Evolutionary conservation across 2,888 invertebrate genomes (phyloP).

Genomic region (Poecilus cupreus): DNA sequence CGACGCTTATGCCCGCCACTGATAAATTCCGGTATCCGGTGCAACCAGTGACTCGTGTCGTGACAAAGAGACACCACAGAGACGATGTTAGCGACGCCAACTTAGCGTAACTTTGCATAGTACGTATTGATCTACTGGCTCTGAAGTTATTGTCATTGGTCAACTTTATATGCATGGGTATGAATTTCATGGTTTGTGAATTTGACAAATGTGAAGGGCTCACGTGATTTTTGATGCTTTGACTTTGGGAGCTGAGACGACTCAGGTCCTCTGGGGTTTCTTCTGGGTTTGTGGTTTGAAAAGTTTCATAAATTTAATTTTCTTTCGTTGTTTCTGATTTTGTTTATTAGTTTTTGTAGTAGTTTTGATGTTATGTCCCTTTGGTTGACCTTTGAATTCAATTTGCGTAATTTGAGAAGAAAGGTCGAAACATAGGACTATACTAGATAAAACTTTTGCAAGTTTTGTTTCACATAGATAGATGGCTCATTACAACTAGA

Average conservation of each 20-base stretch:
- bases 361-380: no score
- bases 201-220: neutral
- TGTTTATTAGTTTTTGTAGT: no score
- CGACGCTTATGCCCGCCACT: neutral
- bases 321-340: no score
- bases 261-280: neutral
- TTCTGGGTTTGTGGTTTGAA: neutral
- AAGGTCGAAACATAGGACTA: no score
- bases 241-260: neutral
- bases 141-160: neutral
- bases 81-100: no score
- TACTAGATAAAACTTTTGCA: no score
- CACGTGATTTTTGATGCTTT: neutral
- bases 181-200: neutral
- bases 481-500: no score
- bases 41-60: constrained; percentile 26
- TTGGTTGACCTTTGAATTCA: no score
- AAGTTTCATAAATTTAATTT: neutral
- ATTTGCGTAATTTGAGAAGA: no score
- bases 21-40: constrained; percentile 37
- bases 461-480: no score
- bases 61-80: neutral
- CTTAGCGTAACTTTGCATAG: no score
- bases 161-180: neutral
- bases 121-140: neutral